Base-by-base conservation (phyloP, 2,113 vertebrate genomes). In the Rhinopomastus cyanomelas region DNA sequence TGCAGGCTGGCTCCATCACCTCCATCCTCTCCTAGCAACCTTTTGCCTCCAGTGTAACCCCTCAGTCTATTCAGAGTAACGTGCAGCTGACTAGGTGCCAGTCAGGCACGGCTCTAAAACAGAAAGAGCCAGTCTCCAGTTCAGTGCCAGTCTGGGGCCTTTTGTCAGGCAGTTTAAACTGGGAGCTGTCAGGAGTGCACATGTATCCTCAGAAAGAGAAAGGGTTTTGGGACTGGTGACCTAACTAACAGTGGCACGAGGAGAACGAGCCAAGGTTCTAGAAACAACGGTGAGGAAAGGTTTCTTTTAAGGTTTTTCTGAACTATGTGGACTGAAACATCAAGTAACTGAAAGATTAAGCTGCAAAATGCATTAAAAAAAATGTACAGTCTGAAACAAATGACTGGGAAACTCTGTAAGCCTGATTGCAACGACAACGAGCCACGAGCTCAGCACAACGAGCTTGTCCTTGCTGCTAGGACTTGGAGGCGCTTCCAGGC, bases 21-120 rank as follows among this genome's bases (percentile, higher is more conserved):
- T 89, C 46, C 73, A 81, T n/a, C 57, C 82, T 92, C 83, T 83
- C 93, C 88, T 88, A 95, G 88, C 80, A 94, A 95, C 88, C 83
- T 94, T 84, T 78, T 88, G 53, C 88, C 84, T 91, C 69, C 74
- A 75, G 88, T 82, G 62, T 66, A 90, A 68, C 55, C 46, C 55
- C 83, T 74, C 66, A 26, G 86, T 61, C 55, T 61, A 75, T 59
- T 88, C 62, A 86, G 53, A 59, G 27, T 34, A 68, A 81, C 88
- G 79, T 91, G 80, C 85, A 86, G 67, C 74, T 72, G 59, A 84
- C 51, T 48, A 42, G 36, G 48, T 91, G 83, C 66, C 90, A 95
- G 86, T 77, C 90, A 83, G 81, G 83, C 77, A 22, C 3, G 36
- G 46, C 12, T 91, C 46, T 85, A 30, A 81, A 91, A 65, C 21